Evolutionary conservation across 2,888 invertebrate genomes (phyloP).

Genomic region (Trisateles emortualis): DNA sequence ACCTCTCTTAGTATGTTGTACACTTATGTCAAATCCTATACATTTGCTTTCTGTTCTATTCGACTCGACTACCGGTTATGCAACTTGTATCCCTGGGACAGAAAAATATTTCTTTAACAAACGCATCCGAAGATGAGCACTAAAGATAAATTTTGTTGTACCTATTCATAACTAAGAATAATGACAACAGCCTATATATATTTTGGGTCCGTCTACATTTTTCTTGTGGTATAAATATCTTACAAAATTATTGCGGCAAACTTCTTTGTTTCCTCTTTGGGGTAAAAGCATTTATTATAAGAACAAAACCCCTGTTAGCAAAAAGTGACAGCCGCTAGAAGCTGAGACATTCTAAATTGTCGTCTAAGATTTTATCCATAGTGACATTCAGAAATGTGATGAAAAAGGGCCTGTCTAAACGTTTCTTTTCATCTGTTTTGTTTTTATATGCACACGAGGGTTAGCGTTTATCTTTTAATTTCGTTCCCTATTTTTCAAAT

Average conservation of each 20-base stretch:
- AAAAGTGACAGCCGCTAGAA: slow-evolving; percentile 3
- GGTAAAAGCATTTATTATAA: slow-evolving; percentile 6
- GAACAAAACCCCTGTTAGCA: slow-evolving; percentile 7
- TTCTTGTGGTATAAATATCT: slow-evolving; percentile 2
- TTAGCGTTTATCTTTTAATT: slow-evolving; percentile 23
- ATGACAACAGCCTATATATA: not conserved
- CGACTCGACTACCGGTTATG: no score
- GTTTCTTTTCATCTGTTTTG: slow-evolving; percentile 8
- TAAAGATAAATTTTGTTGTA: not conserved
- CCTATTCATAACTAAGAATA: not conserved
- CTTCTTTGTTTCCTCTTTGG: not conserved
- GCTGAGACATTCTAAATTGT: slow-evolving; percentile 5
- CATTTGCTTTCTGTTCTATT: no score
- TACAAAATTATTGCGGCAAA: not conserved
- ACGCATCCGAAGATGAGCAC: no score
- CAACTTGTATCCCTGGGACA: no score
- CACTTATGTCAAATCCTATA: no score
- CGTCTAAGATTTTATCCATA: slow-evolving; percentile 6
- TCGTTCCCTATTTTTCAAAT: slow-evolving; percentile 7
- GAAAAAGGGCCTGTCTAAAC: slow-evolving; percentile 1
- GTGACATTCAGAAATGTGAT: slow-evolving; percentile 3
- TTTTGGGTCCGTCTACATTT: slow-evolving; percentile 3
- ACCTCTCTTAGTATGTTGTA: no score
- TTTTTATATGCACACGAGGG: slow-evolving; percentile 10
- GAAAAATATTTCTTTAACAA: no score